A percentile compares a stretch with the other conserved stretches of the same genome.
These are phyloP conservation scores for Bellardia pandia DNA, from an alignment of 2,888 invertebrate species.

Conservation along the genomic window DNA sequence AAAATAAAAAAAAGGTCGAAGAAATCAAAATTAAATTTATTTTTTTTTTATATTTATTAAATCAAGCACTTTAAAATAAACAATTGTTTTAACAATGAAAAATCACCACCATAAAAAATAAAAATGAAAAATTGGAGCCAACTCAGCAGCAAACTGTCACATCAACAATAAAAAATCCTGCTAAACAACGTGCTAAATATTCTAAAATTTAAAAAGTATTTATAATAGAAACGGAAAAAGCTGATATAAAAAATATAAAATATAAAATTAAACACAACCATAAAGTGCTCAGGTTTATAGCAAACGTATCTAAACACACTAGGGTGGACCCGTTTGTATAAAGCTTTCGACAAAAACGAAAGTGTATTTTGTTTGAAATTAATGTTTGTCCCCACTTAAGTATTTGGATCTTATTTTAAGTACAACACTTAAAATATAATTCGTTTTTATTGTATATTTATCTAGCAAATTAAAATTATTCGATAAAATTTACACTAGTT, in stretches of 20 bases:
- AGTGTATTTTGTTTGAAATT: too few species aligned
- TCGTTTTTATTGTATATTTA: too few species aligned
- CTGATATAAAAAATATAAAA: background rate
- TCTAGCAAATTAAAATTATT: too few species aligned
- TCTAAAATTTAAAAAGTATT: background rate
- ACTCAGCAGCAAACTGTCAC: background rate
- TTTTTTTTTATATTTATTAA: background rate
- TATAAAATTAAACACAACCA: background rate
- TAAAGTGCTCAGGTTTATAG: background rate
- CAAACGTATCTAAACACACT: background rate
- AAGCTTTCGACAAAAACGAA: too few species aligned
- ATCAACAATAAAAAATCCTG: background rate
- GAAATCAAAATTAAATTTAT: too few species aligned
- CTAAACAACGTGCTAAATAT: background rate
- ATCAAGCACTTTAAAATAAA: conserved; percentile 1
- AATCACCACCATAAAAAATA: background rate
- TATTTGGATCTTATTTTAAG: too few species aligned
- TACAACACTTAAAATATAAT: too few species aligned
- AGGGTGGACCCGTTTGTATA: too few species aligned
- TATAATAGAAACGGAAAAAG: conserved; percentile 7
- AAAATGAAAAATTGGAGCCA: background rate
- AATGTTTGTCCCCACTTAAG: too few species aligned
- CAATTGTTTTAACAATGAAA: background rate
- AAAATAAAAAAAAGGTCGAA: too few species aligned
- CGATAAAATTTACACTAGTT: too few species aligned